These are phyloP conservation scores for Meteorus sp. DNA, from an alignment of 1,140 invertebrate species.

Conservation along the genomic window DNA sequence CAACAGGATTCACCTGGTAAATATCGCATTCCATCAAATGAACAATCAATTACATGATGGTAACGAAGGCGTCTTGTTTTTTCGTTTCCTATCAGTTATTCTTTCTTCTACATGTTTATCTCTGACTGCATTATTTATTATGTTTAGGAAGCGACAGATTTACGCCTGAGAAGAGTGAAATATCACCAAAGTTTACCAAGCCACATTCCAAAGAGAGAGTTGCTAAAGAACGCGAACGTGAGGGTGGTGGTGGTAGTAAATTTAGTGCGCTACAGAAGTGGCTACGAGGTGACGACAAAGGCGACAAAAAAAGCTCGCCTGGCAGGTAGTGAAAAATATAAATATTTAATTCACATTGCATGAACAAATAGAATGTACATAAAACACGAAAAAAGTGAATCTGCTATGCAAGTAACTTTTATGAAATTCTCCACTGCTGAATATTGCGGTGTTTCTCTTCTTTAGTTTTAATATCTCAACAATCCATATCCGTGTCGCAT, in stretches of 20 bases:
- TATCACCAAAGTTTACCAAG: slow-evolving; percentile 41
- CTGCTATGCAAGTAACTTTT: not conserved
- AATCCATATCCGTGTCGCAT: too few species aligned
- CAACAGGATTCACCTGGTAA: slow-evolving; percentile 43
- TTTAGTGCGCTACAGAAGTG: slow-evolving; percentile 72
- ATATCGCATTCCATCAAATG: slow-evolving; percentile 20
- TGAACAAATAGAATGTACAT: slow-evolving; percentile 8
- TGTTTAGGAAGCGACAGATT: slow-evolving; percentile 40
- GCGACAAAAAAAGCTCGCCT: slow-evolving; percentile 53
- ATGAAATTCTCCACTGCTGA: slow-evolving; percentile 18
- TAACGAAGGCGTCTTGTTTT: too few species aligned
- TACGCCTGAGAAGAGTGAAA: slow-evolving; percentile 41
- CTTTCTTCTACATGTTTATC: not conserved
- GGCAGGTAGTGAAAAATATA: slow-evolving; percentile 47
- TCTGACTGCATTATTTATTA: not conserved
- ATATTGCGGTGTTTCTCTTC: too few species aligned
- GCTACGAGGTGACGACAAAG: slow-evolving; percentile 66
- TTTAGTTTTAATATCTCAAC: too few species aligned
- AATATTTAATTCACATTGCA: not conserved
- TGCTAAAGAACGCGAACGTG: slow-evolving; percentile 49
- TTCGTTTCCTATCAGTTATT: too few species aligned
- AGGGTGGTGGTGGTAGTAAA: slow-evolving; percentile 61
- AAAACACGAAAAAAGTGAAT: not conserved
- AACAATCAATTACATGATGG: too few species aligned
- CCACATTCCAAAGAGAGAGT: slow-evolving; percentile 48